Base-by-base conservation (phyloP, 35 echinoderm and acorn worm species). In the Chiridota heheva region DNA sequence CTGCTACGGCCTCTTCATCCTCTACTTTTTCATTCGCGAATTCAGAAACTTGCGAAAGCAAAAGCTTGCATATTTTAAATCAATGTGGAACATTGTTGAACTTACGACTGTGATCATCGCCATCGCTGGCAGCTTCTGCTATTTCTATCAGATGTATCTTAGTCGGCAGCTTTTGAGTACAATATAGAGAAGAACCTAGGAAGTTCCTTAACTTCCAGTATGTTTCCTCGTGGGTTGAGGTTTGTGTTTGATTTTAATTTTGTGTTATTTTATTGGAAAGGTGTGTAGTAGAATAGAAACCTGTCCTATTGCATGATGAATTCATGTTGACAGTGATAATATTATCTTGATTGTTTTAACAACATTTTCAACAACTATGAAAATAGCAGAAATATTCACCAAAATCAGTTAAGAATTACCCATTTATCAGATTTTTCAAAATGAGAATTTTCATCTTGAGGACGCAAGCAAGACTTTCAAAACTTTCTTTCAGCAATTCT, bases 201-300 rank as follows among this genome's bases (percentile, higher is more conserved):
- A 43, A n/a, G 53, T 83, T 89, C 58, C 49, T 91, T 28, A 91
- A 98, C 59, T 98, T 98, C 47, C 95, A 98, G 59, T 92, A 81
- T 70, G 44, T 98, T 33, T 72, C 85, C 31, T 69, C 91, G 8
- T 98, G 95, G 95, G 86, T 88, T 55, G 72, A 79, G 85, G 95
- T 98, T 76, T 70, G 83, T 36, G 28, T 4, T 7, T 2, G 1
- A 28, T 26, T 66, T 78, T 78, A 20, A 1, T 2, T 22, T 1
- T 67, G 63, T 15, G 16, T 30, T 18, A 67, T 30, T 36, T 1
- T 2, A 30, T n/a, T n/a, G n/a, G n/a, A 12, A 24, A 1, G 15
- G 29, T 65, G 16, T 13, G 29, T 13, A 65, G 2, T 65, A 29
- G 32, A 65, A 0, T 24, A 15, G 29, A 32, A 65, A 65, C 29